These are phyloP conservation scores for Jaculus jaculus DNA, from an alignment of 2,113 vertebrate species.

Conservation along the genomic window DNA sequence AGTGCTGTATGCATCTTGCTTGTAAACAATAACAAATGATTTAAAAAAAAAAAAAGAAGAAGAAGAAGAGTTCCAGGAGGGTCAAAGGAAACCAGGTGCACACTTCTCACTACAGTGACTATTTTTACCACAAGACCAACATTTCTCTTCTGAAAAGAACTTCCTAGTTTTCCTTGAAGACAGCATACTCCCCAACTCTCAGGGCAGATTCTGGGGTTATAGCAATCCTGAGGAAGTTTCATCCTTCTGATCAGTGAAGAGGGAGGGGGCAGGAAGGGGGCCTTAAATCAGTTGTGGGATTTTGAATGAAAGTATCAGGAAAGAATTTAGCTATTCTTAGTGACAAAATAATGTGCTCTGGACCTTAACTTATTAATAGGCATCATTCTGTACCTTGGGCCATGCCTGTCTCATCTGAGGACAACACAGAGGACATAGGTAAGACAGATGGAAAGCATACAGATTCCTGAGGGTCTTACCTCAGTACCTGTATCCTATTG, in stretches of 20 bases:
- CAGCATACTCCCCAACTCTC: not conserved
- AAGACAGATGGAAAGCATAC: not conserved
- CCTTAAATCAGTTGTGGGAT: not conserved
- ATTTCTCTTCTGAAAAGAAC: not conserved
- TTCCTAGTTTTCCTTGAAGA: constrained; percentile 30
- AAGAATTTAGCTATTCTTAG: not conserved
- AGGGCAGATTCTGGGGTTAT: not conserved
- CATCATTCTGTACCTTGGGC: not conserved
- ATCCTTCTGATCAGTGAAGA: not conserved
- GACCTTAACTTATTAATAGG: not conserved
- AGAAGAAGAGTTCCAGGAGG: not conserved
- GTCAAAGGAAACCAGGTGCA: not conserved
- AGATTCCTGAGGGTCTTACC: not conserved
- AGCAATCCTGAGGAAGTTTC: not conserved
- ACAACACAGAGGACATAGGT: not conserved
- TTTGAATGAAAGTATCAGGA: not conserved
- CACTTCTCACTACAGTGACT: not conserved
- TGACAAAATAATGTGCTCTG: not conserved
- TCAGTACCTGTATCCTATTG: not conserved
- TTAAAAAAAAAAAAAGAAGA: no score
- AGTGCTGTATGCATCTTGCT: no score
- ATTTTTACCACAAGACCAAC: not conserved
- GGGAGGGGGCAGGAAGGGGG: not conserved
- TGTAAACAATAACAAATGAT: no score
- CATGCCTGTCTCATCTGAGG: not conserved